These are phyloP conservation scores for Babylonia areolata DNA, from an alignment of 1,140 invertebrate genomes.

Conservation along the genomic window DNA sequence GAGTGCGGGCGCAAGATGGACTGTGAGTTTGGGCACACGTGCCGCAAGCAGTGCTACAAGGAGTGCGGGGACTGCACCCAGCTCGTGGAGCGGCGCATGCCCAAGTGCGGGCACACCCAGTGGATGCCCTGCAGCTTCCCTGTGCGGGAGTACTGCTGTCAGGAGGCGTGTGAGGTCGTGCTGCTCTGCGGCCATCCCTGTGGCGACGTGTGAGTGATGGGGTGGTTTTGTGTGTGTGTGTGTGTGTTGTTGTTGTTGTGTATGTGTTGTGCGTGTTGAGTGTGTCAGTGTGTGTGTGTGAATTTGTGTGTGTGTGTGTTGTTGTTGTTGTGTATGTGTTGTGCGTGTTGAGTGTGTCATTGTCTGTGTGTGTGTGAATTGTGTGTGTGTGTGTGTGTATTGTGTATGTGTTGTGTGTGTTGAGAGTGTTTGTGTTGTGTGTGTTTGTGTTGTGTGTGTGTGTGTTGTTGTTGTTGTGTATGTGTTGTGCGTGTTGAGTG, in stretches of 20 bases:
- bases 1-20: conserved; percentile 63
- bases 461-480: too few relatives aligned
- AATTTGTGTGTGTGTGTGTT: too few relatives aligned
- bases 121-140: conserved; percentile 46
- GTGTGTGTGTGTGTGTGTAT: too few relatives aligned
- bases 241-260: background rate
- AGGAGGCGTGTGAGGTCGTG: background rate
- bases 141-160: conserved; percentile 30
- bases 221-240: background rate
- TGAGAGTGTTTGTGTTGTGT: too few relatives aligned
- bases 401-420: too few relatives aligned
- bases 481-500: too few relatives aligned
- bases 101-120: conserved; percentile 53
- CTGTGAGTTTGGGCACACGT: conserved; percentile 62
- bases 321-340: too few relatives aligned
- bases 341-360: too few relatives aligned
- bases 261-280: too few relatives aligned
- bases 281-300: too few relatives aligned
- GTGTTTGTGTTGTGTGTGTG: too few relatives aligned
- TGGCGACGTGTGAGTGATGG: conserved; percentile 51
- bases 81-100: conserved; percentile 36
- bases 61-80: conserved; percentile 41
- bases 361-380: too few relatives aligned
- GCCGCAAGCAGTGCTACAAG: conserved; percentile 54
- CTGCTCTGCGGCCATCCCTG: conserved; percentile 72